Base-by-base conservation (phyloP, 37 sponge, comb jelly and placozoan species). In the Axinella damicornis region DNA sequence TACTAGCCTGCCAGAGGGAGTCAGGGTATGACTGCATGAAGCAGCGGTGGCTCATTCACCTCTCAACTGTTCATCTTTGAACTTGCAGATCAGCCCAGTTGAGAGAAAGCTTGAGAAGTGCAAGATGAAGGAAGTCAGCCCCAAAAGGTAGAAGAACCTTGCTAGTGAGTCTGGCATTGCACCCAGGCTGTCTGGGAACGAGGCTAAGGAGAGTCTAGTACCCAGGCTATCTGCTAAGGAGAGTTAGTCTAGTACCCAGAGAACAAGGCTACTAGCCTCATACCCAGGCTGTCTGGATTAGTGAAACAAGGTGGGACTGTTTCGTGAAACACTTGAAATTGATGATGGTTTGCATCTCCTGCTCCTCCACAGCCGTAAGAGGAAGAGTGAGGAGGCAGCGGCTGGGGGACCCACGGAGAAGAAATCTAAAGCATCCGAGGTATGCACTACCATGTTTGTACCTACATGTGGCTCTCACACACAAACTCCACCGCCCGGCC, bases 341-440 rank as follows among this genome's bases (percentile, higher is more conserved):
- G 63, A 2, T 2, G 12, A 62, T 62, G 27, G 63, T 27, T 27
- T 9, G 5, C 27, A 27, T 37, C 24, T 0, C 39, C 4, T 65
- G 31, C 20, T 28, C 34, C 0, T 13, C 11, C 22, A 24, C 62
- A 71, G 87, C 60, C 69, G 87, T 5, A 86, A 86, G 73, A 78
- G 87, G 30, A 78, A 79, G 39, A 69, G 64, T 59, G 87, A 86
- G 40, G 80, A 79, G 25, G 64, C 46, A 46, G 46, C 46, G 9
- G 46, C 46, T 46, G 46, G 46, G 9, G 46, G 6, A 46, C 6
- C 46, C 4, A 9, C 9, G 9, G 46, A 46, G 46, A 46, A 46
- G 46, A 46, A 9, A 46, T 46, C 46, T 12, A 46, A 46, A 9
- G 6, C 9, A 9, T 46, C 46, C 4, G 46, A 46, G 46, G 46